Base-by-base conservation (phyloP, 2,113 vertebrate genomes). In the Caracal caracal region DNA sequence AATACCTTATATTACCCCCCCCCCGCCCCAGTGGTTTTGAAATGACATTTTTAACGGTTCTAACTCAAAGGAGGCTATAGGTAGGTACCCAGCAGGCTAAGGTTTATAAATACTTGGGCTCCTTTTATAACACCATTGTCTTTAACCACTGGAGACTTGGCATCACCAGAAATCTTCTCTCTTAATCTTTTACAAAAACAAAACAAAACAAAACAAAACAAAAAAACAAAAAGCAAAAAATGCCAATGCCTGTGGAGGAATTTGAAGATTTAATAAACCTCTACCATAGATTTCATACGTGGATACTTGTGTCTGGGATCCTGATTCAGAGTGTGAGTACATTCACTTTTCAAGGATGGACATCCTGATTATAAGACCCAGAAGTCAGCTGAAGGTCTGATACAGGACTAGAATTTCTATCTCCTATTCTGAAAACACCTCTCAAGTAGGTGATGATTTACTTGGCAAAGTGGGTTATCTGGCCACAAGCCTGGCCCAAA, bases 41-140 rank as follows among this genome's bases (percentile, higher is more conserved):
- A 96, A 95, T 86, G 66, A 20, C 15, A 56, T 95, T 71, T 97
- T 95, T 65, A n/a, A 84, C 33, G 20, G 30, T 89, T 94, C 16
- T 35, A 95, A 94, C 28, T 83, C 75, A 90, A 89, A 78, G 68
- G 40, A 91, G 24, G 47, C 61, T 49, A 10, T 71, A 80, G 11
- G 3, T 68, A 86, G 43, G 49, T 91, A 83, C 17, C 20, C 61
- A 92, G 24, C 37, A 82, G 66, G 37, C 63, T n/a, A 49, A 88
- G 15, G 13, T 92, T 93, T 89, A 76, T 71, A 92, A 65, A 89
- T 33, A 82, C 26, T 61, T 82, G 30, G 78, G 22, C 5, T 49
- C 17, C 53, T 96, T 65, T 90, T 81, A 83, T 70, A 92, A 96
- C 1, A 9, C 43, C 43, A 84, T 70, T 70, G 22, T 15, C 20